A percentile compares a stretch with the other conserved stretches of the same genome.
Conservation (phyloP, 64 coral and sea anemone species). For the Hydrozoanthus tunicans region DNA sequence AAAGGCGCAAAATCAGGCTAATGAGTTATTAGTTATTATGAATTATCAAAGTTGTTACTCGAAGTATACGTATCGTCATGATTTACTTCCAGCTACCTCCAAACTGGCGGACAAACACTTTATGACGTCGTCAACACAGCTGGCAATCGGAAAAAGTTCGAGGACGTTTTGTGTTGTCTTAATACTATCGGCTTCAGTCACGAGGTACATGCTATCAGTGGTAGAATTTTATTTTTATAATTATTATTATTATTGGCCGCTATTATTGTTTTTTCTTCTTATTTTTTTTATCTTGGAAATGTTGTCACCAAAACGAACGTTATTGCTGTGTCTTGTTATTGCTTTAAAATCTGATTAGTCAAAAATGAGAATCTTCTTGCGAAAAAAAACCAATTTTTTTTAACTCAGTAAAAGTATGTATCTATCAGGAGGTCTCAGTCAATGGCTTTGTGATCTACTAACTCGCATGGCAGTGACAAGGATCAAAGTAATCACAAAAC, state of each 20-base stretch:
- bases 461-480: too few species aligned
- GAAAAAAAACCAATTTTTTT: too few species aligned
- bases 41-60: background rate
- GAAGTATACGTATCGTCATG: background rate
- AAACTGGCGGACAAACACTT: constrained; percentile 77
- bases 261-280: background rate
- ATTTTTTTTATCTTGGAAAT: too few species aligned
- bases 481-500: too few species aligned
- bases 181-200: constrained; percentile 91
- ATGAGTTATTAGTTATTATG: background rate
- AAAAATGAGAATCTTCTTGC: too few species aligned
- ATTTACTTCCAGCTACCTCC: constrained; percentile 74
- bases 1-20: background rate
- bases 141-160: constrained; percentile 84
- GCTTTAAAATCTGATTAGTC: too few species aligned
- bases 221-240: background rate
- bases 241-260: background rate
- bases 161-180: constrained; percentile 85
- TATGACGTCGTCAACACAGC: constrained; percentile 81
- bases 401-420: too few species aligned
- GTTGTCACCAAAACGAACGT: too few species aligned
- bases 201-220: constrained; percentile 57
- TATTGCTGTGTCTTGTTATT: too few species aligned
- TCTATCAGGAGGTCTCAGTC: too few species aligned
- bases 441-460: too few species aligned